A percentile compares a stretch with the other conserved stretches of the same genome.
Conservation (phyloP, 2,888 invertebrate species). For the Nebria brevicollis region DNA sequence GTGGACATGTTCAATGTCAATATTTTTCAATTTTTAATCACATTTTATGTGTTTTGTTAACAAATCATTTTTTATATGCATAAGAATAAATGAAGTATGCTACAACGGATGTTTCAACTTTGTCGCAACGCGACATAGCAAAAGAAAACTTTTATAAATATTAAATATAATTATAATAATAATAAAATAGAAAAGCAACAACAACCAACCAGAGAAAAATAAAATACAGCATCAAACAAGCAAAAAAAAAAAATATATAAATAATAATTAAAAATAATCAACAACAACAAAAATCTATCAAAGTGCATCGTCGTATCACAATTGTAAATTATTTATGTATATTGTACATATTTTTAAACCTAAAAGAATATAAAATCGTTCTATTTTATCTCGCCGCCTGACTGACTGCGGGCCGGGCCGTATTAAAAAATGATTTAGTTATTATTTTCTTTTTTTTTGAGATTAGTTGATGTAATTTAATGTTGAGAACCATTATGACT, state of each 20-base stretch:
- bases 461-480: conserved; percentile 50
- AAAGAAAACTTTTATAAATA: conserved; percentile 17
- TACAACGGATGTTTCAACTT: not conserved
- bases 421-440: conserved; percentile 44
- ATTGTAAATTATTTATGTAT: conserved; percentile 59
- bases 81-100: not conserved
- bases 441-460: conserved; percentile 37
- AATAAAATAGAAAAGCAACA: conserved; percentile 9
- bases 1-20: not conserved
- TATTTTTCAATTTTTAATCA: not conserved
- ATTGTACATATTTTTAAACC: conserved; percentile 61
- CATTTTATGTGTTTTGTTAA: not conserved
- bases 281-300: conserved; percentile 24
- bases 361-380: conserved; percentile 53
- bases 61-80: not conserved
- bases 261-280: conserved; percentile 17
- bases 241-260: conserved; percentile 3
- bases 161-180: not conserved
- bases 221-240: not conserved
- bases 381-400: conserved; percentile 55
- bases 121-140: not conserved
- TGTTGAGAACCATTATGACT: conserved; percentile 48
- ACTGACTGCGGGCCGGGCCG: conserved; percentile 55
- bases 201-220: not conserved
- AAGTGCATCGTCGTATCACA: conserved; percentile 53